Conservation (phyloP, 2,797 vertebrate species). For the Gallinago solitaria region DNA sequence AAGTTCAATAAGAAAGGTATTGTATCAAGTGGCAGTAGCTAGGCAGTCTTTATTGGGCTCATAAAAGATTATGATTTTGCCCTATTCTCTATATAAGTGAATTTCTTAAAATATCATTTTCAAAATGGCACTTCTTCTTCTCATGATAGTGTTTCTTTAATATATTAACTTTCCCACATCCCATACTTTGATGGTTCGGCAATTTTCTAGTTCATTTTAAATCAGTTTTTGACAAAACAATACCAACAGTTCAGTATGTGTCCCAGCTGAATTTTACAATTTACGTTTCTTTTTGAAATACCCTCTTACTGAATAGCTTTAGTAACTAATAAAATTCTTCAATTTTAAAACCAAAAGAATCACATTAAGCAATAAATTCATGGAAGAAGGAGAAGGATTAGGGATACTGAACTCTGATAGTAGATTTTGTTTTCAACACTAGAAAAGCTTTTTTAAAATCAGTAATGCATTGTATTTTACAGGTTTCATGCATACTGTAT, state of each 20-base stretch:
- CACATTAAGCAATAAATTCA: conserved; percentile 25
- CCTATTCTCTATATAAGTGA: conserved; percentile 59
- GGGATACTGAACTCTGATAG: neutral
- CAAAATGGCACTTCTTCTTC: conserved; percentile 21
- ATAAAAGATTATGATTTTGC: conserved; percentile 64
- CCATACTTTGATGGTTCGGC: conserved; percentile 32
- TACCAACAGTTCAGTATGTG: conserved; percentile 40
- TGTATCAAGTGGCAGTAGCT: conserved; percentile 33
- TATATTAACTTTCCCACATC: conserved; percentile 50
- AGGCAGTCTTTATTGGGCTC: conserved; percentile 51
- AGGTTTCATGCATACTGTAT: neutral
- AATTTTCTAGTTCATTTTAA: conserved; percentile 62
- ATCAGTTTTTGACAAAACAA: conserved; percentile 65
- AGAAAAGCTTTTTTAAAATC: neutral
- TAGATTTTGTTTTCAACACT: neutral
- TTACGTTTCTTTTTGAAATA: conserved; percentile 35
- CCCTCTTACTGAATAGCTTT: conserved; percentile 40
- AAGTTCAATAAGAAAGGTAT: conserved; percentile 51
- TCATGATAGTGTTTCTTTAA: conserved; percentile 59
- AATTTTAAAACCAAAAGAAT: conserved; percentile 52
- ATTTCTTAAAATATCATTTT: conserved; percentile 68
- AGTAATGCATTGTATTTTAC: neutral
- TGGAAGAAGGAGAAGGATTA: neutral
- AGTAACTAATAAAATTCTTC: conserved; percentile 49
- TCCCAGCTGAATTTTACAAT: conserved; percentile 51